A percentile compares a stretch with the other conserved stretches of the same genome.
Evolutionary conservation across 2,113 vertebrate genomes (phyloP).

Genomic region (Origma solitaria): DNA sequence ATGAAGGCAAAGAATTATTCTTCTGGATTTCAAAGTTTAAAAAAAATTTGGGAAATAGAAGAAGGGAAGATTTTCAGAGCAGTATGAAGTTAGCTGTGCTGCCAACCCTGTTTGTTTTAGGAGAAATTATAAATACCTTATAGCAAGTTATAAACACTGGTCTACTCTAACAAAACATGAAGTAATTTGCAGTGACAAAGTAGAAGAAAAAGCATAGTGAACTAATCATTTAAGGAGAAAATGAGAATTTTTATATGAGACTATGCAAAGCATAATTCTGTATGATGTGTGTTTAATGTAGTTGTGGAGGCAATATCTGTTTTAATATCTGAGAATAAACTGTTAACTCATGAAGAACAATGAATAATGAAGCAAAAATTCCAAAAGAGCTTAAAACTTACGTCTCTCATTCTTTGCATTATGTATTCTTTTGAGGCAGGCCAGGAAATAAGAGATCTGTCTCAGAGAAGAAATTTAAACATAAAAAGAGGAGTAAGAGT

Average conservation of each 20-base stretch:
- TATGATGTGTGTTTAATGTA: not conserved
- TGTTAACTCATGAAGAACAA: not conserved
- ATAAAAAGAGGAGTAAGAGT: not conserved
- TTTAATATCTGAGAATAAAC: not conserved
- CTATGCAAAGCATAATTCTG: not conserved
- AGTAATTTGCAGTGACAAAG: not conserved
- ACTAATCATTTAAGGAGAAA: not conserved
- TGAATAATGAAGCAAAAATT: not conserved
- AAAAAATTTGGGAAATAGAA: not conserved
- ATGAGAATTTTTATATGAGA: not conserved
- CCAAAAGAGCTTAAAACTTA: not conserved
- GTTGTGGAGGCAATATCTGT: not conserved
- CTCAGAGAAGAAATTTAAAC: not conserved
- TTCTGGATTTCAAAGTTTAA: not conserved
- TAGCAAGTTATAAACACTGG: not conserved
- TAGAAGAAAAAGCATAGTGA: not conserved
- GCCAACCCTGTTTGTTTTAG: not conserved
- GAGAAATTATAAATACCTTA: not conserved
- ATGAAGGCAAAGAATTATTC: not conserved
- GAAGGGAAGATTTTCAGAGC: not conserved
- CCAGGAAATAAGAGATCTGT: not conserved
- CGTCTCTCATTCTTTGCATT: not conserved
- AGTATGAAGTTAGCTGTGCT: not conserved
- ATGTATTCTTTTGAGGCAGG: not conserved
- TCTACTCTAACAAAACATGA: not conserved